Conservation (phyloP, 2,113 vertebrate species). For the Ahaetulla prasina region DNA sequence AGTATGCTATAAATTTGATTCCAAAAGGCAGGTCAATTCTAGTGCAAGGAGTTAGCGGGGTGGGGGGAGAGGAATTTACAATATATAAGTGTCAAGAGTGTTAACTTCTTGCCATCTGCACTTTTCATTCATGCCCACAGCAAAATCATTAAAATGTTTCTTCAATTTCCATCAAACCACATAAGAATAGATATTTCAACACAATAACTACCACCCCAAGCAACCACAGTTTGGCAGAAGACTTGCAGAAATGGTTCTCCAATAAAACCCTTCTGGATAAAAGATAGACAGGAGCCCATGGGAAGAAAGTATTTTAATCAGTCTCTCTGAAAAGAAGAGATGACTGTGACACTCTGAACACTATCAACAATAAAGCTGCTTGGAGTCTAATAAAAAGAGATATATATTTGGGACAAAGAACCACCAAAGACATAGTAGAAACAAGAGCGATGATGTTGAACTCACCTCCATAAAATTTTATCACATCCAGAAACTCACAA, state of each 20-base stretch:
- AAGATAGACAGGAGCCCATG: not conserved
- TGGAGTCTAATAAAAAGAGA: not conserved
- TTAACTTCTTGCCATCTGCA: slow-evolving; percentile 2
- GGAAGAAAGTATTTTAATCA: not conserved
- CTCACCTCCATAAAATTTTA: not conserved
- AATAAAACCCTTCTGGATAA: not conserved
- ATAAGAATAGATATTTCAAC: not conserved
- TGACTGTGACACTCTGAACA: not conserved
- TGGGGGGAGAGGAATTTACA: not conserved
- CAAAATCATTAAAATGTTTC: slow-evolving; percentile 1
- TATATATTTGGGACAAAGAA: not conserved
- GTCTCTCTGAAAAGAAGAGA: not conserved
- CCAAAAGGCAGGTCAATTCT: not conserved
- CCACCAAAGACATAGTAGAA: not conserved
- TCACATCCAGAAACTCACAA: not conserved
- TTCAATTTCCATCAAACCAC: not conserved
- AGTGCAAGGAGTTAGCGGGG: not conserved
- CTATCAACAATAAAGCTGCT: rapidly evolving
- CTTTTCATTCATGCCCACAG: not conserved
- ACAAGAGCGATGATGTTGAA: not conserved
- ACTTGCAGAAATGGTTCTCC: not conserved
- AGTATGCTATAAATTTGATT: not conserved
- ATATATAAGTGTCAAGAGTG: not conserved
- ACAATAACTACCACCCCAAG: not conserved
- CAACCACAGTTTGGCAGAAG: not conserved